A percentile compares a stretch with the other conserved stretches of the same genome.
These are phyloP conservation scores for Halcyon chelicuti DNA, from an alignment of 2,797 vertebrate species.

Conservation along the genomic window DNA sequence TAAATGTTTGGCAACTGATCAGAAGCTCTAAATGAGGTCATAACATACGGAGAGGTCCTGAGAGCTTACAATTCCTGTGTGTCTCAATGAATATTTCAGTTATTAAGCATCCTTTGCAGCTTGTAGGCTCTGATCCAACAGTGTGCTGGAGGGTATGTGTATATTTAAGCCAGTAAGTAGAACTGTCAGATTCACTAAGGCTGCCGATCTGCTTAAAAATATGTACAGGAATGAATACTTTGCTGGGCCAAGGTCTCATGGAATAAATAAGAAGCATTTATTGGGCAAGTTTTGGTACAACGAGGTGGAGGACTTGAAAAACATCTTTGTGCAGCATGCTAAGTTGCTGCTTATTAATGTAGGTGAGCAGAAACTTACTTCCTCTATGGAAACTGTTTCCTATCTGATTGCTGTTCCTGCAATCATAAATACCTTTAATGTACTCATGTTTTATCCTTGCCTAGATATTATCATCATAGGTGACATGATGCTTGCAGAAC, in stretches of 20 bases:
- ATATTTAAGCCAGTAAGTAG: background rate
- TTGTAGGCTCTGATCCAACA: background rate
- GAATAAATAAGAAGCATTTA: background rate
- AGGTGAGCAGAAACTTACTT: background rate
- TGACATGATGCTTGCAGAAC: background rate
- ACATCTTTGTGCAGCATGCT: background rate
- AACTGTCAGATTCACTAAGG: background rate
- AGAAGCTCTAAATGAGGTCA: slow-evolving; percentile 18
- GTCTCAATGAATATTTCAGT: background rate
- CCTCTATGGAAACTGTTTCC: background rate
- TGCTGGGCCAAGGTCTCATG: background rate
- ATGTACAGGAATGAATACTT: background rate
- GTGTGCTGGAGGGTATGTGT: background rate
- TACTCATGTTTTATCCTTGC: background rate
- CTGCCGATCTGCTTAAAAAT: background rate
- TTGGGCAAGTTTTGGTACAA: background rate
- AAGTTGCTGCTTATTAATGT: background rate
- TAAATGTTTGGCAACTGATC: slow-evolving; percentile 56
- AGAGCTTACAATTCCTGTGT: background rate
- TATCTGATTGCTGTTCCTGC: background rate
- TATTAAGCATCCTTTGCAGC: background rate
- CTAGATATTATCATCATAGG: background rate
- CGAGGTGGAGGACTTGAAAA: background rate
- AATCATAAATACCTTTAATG: background rate
- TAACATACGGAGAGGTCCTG: background rate